phyloP scores from a whole-genome alignment of 2,797 vertebrate species.

The Hoplostethus atlanticus region DNA sequence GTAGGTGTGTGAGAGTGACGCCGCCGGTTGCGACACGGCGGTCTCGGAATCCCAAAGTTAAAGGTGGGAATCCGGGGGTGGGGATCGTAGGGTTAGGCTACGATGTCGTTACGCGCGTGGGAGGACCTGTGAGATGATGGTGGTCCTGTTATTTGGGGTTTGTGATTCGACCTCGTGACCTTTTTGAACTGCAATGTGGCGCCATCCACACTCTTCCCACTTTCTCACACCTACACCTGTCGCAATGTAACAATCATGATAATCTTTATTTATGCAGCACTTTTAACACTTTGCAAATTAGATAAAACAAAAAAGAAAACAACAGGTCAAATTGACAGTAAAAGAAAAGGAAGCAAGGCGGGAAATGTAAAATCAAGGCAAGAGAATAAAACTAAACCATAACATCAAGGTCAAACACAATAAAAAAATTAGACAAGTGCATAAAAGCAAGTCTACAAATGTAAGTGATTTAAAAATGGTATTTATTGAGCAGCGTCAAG shows the following conservation, averaged over 20 bases:
- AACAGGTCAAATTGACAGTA: no score
- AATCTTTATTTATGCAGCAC: no score
- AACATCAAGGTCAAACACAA: neutral
- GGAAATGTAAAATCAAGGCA: no score
- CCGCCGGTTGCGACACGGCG: constrained; percentile 3
- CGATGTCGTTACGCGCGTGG: constrained; percentile 28
- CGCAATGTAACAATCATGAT: neutral
- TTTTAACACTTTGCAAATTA: no score
- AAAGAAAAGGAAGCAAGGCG: no score
- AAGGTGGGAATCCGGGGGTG: constrained; percentile 25
- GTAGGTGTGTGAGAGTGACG: constrained; percentile 33
- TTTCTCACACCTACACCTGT: neutral
- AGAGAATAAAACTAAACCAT: no score
- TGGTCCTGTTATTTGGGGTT: constrained; percentile 45
- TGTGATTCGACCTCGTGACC: constrained; percentile 24
- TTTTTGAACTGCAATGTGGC: constrained; percentile 21
- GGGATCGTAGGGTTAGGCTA: neutral
- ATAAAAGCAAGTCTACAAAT: neutral
- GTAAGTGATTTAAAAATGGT: neutral
- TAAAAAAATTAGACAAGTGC: neutral
- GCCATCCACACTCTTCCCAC: neutral
- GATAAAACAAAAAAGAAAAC: no score
- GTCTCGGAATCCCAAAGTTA: constrained; percentile 18
- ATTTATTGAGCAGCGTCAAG: neutral
- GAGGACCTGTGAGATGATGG: constrained; percentile 28